Evolutionary conservation across 2,888 invertebrate genomes (phyloP), one percentile per base, ranked within the genome.

Genomic region (Odontomyia ornata): DNA sequence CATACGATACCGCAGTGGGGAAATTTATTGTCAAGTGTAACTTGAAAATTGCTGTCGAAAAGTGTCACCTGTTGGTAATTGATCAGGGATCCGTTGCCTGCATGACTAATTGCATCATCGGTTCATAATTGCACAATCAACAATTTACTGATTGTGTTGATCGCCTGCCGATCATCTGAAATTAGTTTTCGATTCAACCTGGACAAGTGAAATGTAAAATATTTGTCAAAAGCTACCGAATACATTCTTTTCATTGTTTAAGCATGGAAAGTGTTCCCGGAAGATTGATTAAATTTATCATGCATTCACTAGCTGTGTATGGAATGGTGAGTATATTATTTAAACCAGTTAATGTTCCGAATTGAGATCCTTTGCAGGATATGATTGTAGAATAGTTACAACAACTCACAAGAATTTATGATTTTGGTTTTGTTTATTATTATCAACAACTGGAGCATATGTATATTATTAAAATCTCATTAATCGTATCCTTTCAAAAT

Each of bases 41-140:
- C 36, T 36, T 36, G 73, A 36, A 23, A 30, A 57, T 25, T 56
- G 56, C 52, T 15, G 52, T 28, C 27, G 57, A 57, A 23, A 60
- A 18, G 27, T 73, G 73, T 73, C 73, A 73, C 73, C 73, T 73
- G 73, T 60, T 13, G 60, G 36, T 73, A 73, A 73, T 73, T 73
- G 73, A 73, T 73, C 73, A 60, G 11, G 69, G 36, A 23, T 21
- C 21, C 11, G 13, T 73, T 4, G 43, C 46, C 21, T 27, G 18
- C 60, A 60, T 60, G 73, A 73, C 73, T 73, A 73, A 73, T 73
- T 73, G 73, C 73, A 73, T 73, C 73, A 73, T 36, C 73, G 43
- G 73, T 60, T 52, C 43, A 36, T 73, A 73, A 73, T 73, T 73
- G 60, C 73, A 57, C 27, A 73, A 73, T 73, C 60, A 28, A 60